phyloP scores from a whole-genome alignment of 1,140 invertebrate genomes.

The Portunus trituberculatus region DNA sequence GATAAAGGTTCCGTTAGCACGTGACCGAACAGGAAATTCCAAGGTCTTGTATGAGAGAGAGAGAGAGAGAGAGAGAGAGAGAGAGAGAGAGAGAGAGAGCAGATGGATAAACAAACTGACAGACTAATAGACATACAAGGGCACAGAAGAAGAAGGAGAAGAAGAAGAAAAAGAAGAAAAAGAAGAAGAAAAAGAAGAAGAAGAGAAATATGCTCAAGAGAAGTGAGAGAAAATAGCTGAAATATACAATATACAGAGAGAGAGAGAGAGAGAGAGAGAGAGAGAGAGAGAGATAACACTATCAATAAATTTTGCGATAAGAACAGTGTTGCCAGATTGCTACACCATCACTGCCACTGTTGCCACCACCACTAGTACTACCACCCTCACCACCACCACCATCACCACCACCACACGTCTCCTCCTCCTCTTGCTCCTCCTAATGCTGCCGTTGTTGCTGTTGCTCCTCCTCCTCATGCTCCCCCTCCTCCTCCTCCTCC shows the following conservation, averaged over 20 bases:
- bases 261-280: slow-evolving; percentile 20
- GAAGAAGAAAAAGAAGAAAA: not conserved
- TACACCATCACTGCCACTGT: not conserved
- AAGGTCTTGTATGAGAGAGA: no score
- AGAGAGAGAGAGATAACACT: not conserved
- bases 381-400: not conserved
- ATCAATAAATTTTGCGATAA: not conserved
- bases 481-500: not conserved
- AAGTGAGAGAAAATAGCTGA: not conserved
- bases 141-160: not conserved
- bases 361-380: not conserved
- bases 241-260: not conserved
- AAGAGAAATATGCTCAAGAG: not conserved
- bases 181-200: not conserved
- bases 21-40: no score
- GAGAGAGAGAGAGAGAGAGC: no score
- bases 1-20: no score
- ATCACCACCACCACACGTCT: no score
- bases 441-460: no score
- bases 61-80: no score
- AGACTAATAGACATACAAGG: no score
- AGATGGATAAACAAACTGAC: no score
- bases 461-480: not conserved
- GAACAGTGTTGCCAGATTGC: not conserved
- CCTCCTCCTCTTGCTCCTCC: no score